These are phyloP conservation scores for Micrasema longulum DNA, from an alignment of 1,140 invertebrate species.

Conservation along the genomic window DNA sequence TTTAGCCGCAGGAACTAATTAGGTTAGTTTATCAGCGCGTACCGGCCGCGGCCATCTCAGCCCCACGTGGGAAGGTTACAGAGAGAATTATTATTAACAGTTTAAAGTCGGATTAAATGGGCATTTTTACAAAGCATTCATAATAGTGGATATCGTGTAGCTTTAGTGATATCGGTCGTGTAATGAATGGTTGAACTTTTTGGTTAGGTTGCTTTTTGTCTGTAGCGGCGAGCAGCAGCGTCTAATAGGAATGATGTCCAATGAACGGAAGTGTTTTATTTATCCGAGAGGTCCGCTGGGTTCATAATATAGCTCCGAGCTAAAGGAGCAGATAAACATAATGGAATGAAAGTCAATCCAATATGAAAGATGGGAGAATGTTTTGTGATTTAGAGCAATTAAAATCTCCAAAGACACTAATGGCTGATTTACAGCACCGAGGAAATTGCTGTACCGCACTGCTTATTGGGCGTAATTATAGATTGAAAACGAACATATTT, in stretches of 20 bases:
- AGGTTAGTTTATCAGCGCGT: no score
- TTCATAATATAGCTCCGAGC: neutral
- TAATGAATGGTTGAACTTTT: conserved; percentile 4
- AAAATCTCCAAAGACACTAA: conserved; percentile 7
- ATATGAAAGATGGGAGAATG: conserved; percentile 25
- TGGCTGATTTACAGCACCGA: conserved; percentile 10
- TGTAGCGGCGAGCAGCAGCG: neutral
- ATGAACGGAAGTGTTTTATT: conserved; percentile 25
- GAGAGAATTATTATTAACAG: conserved; percentile 2
- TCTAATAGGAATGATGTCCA: neutral
- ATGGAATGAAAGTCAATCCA: conserved; percentile 23
- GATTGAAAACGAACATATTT: neutral
- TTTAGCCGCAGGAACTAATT: conserved; percentile 25
- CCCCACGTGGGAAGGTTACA: conserved; percentile 14
- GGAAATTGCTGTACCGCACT: neutral
- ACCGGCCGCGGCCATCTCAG: conserved; percentile 1
- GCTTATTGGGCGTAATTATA: conserved; percentile 18
- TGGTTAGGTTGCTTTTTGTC: neutral
- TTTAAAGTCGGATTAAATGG: conserved; percentile 11
- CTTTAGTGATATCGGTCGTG: neutral
- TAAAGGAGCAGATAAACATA: conserved; percentile 10
- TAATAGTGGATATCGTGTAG: neutral
- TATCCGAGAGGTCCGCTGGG: conserved; percentile 10
- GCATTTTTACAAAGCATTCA: neutral
- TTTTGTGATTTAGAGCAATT: conserved; percentile 16